Percentiles rank a stretch among this genome's conserved stretches.
Conservation (phyloP, 2,888 invertebrate genomes). For the Taenaris catops region DNA sequence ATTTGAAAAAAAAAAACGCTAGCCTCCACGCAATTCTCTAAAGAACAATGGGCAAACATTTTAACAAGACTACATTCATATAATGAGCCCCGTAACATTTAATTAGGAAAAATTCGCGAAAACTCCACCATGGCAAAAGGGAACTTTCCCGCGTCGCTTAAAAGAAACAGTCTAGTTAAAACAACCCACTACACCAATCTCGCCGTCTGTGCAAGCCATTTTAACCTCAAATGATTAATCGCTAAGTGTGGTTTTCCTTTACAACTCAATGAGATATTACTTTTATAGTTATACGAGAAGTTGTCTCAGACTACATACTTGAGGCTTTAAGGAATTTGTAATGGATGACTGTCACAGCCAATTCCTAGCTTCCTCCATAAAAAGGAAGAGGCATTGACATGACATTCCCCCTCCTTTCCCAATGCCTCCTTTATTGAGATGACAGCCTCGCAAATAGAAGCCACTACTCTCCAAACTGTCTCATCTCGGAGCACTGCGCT, state of each 20-base stretch:
- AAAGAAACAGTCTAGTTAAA: conserved; percentile 19
- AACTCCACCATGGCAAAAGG: conserved; percentile 12
- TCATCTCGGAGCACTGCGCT: too few relatives aligned
- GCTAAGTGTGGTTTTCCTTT: conserved; percentile 12
- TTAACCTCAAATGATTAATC: conserved; percentile 1
- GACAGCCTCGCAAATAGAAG: too few relatives aligned
- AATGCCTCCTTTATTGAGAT: too few relatives aligned
- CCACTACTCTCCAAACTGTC: too few relatives aligned
- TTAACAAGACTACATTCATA: conserved; percentile 16
- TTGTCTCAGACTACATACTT: conserved; percentile 36
- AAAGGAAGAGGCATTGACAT: conserved; percentile 5
- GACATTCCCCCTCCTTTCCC: too few relatives aligned
- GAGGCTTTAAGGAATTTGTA: conserved; percentile 53
- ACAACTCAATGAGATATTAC: conserved; percentile 2
- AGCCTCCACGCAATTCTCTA: conserved; percentile 2
- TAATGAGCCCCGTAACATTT: conserved; percentile 22
- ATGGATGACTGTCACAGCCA: conserved; percentile 41
- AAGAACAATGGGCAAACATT: conserved; percentile 10
- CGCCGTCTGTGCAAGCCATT: conserved; percentile 4
- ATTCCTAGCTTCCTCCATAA: too few relatives aligned
- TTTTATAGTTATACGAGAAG: conserved; percentile 22
- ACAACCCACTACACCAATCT: conserved; percentile 15
- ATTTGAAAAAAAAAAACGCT: conserved; percentile 1
- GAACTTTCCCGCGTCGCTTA: conserved; percentile 19
- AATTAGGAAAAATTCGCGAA: conserved; percentile 25